Evolutionary conservation across 2,797 vertebrate species (phyloP).

Genomic region (Argyrosomus regius): DNA sequence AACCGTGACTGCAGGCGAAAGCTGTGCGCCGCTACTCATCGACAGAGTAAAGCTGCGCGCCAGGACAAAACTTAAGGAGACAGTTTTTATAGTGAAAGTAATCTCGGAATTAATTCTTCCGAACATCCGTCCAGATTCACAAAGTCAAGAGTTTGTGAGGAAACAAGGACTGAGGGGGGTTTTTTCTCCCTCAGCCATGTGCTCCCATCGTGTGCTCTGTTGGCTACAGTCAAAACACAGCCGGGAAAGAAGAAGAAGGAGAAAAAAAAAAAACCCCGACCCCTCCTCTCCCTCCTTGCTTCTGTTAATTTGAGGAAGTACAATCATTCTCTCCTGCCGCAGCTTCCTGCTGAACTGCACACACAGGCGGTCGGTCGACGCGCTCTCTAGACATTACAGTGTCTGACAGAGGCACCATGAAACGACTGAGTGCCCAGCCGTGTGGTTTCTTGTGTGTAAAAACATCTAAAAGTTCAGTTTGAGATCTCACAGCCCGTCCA

Average conservation of each 20-base stretch:
- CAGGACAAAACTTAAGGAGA: constrained; percentile 41
- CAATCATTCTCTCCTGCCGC: constrained; percentile 57
- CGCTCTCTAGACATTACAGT: constrained; percentile 47
- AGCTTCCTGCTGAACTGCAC: constrained; percentile 66
- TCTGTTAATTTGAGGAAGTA: constrained; percentile 70
- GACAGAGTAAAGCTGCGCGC: constrained; percentile 22
- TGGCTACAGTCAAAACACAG: constrained; percentile 69
- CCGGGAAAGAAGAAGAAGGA: neutral
- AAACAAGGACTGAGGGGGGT: neutral
- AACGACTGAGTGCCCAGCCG: constrained; percentile 7
- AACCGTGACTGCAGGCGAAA: constrained; percentile 68
- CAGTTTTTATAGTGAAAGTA: constrained; percentile 34
- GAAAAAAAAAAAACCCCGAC: neutral
- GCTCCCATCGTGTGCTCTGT: constrained; percentile 42
- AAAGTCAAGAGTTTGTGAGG: constrained; percentile 14
- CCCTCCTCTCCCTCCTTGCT: neutral
- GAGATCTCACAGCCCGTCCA: neutral
- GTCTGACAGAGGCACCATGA: constrained; percentile 34
- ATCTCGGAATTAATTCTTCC: constrained; percentile 40
- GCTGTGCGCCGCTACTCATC: constrained; percentile 43
- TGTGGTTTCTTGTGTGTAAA: neutral
- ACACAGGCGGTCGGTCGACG: constrained; percentile 42
- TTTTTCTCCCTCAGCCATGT: constrained; percentile 41
- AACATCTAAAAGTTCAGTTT: neutral
- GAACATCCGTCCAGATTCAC: constrained; percentile 8